These are phyloP conservation scores for Apodemus sylvaticus DNA, from an alignment of 2,113 vertebrate species.

Conservation along the genomic window DNA sequence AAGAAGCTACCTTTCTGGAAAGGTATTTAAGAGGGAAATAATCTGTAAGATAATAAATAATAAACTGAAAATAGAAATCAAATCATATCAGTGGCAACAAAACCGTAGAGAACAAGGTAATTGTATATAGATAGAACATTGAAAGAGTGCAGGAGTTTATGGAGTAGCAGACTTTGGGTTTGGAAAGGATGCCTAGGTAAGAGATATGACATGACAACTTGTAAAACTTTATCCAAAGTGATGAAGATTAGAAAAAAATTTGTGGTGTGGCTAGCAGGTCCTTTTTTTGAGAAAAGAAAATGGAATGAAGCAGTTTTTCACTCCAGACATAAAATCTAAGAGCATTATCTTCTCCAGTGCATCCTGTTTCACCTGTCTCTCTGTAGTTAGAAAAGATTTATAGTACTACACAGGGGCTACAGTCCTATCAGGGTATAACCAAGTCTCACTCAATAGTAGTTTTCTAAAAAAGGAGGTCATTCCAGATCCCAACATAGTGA, in stretches of 20 bases:
- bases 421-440: neutral
- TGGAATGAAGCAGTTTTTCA: neutral
- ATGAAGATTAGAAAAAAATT: neutral
- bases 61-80: neutral
- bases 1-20: neutral
- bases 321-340: neutral
- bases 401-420: neutral
- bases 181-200: neutral
- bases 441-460: neutral
- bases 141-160: neutral
- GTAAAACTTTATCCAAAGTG: neutral
- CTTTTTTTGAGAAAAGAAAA: neutral
- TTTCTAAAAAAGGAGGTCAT: neutral
- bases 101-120: neutral
- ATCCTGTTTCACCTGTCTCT: neutral
- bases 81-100: neutral
- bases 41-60: constrained; percentile 1
- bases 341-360: neutral
- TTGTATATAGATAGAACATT: neutral
- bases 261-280: neutral
- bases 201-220: neutral
- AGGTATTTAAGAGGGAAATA: neutral
- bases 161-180: neutral
- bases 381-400: neutral
- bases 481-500: neutral